phyloP scores from a whole-genome alignment of 35 echinoderm and acorn worm genomes.

The Holothuria glaberrima region DNA sequence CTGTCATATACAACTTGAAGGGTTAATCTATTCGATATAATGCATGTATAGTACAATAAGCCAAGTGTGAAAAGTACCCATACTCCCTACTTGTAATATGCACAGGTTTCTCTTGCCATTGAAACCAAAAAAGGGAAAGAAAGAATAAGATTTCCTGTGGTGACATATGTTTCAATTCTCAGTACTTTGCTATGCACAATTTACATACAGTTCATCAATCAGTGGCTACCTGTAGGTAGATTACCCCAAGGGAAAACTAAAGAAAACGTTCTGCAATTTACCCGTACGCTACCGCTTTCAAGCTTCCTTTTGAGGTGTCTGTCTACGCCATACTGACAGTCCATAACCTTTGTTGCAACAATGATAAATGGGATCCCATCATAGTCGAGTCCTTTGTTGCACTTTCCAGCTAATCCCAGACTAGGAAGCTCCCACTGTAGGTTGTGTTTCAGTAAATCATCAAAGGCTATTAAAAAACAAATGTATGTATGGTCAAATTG shows the following conservation, averaged over 20 bases:
- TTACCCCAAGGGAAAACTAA: not conserved
- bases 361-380: constrained; percentile 53
- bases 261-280: not conserved
- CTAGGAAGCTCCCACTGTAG: constrained; percentile 45
- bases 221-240: not conserved
- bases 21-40: too few species aligned
- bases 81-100: too few species aligned
- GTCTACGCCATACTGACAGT: constrained; percentile 52
- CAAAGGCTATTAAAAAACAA: not conserved
- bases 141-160: too few species aligned
- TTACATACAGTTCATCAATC: too few species aligned
- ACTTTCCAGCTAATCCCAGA: constrained; percentile 33
- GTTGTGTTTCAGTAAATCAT: constrained; percentile 48
- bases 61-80: too few species aligned
- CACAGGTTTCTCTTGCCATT: too few species aligned
- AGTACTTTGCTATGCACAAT: too few species aligned
- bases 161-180: too few species aligned
- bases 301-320: constrained; percentile 44
- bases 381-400: constrained; percentile 47
- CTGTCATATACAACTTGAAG: too few species aligned
- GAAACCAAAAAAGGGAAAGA: too few species aligned
- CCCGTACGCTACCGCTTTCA: not conserved
- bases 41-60: too few species aligned
- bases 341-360: constrained; percentile 46
- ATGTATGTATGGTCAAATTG: too few species aligned